A percentile compares a stretch with the other conserved stretches of the same genome.
These are phyloP conservation scores for Sternarchorhynchus goeldii DNA, from an alignment of 2,797 vertebrate genomes.

Conservation along the genomic window DNA sequence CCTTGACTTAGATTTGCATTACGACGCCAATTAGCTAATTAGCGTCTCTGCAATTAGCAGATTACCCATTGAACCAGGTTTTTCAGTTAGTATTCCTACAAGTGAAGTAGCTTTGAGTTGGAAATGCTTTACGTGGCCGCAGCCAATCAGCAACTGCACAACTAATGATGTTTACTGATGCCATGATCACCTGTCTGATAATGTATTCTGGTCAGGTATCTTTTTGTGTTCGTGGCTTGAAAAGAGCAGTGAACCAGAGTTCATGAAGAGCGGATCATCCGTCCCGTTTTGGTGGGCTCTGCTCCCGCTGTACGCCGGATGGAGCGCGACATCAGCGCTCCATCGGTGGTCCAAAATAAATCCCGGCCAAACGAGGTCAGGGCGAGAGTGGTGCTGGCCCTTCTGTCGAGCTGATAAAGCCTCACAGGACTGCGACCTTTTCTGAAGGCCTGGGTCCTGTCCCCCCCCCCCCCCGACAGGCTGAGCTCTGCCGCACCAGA, in stretches of 20 bases:
- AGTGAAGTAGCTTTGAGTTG: too few species aligned
- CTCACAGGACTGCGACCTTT: too few species aligned
- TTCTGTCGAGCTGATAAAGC: conserved; percentile 16
- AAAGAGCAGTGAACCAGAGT: not conserved
- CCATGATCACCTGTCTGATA: too few species aligned
- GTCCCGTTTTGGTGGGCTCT: conserved; percentile 2
- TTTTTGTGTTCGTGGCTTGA: not conserved
- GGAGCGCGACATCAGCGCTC: not conserved
- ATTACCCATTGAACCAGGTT: too few species aligned
- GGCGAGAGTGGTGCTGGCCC: conserved; percentile 20
- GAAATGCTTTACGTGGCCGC: too few species aligned
- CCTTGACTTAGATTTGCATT: not conserved
- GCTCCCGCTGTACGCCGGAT: too few species aligned
- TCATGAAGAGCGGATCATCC: not conserved
- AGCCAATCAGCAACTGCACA: too few species aligned
- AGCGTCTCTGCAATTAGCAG: not conserved
- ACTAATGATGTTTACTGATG: too few species aligned
- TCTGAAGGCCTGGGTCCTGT: too few species aligned
- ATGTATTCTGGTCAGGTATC: not conserved
- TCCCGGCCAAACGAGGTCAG: conserved; percentile 51
- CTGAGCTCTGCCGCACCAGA: conserved; percentile 26
- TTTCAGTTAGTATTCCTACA: too few species aligned
- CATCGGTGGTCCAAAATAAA: conserved; percentile 32
- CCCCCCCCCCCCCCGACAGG: conserved; percentile 5
- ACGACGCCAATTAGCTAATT: not conserved